Base-by-base conservation (phyloP, 2,797 vertebrate species). In the Myotis daubentonii region DNA sequence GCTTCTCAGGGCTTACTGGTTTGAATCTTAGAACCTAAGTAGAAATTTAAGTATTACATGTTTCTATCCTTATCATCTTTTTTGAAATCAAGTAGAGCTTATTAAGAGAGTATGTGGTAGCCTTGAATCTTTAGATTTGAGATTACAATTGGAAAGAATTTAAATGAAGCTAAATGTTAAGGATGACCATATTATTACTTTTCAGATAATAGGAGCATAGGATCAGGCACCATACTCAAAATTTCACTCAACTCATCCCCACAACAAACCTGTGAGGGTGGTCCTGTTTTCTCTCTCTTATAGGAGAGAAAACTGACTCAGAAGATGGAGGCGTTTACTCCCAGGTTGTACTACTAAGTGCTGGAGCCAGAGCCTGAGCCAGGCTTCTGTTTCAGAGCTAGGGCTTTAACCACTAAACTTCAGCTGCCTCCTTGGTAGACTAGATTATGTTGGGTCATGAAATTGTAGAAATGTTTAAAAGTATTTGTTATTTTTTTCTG, bases 391-490 rank as follows among this genome's bases (percentile, higher is more conserved):
- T 89, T 74, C 9, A 70, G 76, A 91, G 30, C 49, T 20, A 66
- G 51, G 47, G 33, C 53, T 94, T 25, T 47, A n/a, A 36, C 49
- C 5, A 33, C 23, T 38, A 30, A 87, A 53, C 6, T 38, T 47
- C 30, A 60, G 23, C 82, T 94, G 71, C 19, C 53, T 92, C 60
- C 33, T 62, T 28, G 25, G 78, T 65, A 10, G 57, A 53, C 80
- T 71, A 92, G 33, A 30, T 70, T 57, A 49, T 44, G 2, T 68
- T 81, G 65, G 49, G 65, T 79, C 65, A 33, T 76, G 22, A 91
- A 60, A 51, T 53, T 97, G 93, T 66, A 86, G 36, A 87, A 95
- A 84, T 89, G 33, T 93, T 66, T 83, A 33, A 80, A 89, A 86
- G 38, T 49, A 71, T 57, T 85, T 72, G 19, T 79, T 75, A 47